A percentile compares a stretch with the other conserved stretches of the same genome.
phyloP scores from a whole-genome alignment of 2,888 invertebrate genomes.

The Scaeva pyrastri region DNA sequence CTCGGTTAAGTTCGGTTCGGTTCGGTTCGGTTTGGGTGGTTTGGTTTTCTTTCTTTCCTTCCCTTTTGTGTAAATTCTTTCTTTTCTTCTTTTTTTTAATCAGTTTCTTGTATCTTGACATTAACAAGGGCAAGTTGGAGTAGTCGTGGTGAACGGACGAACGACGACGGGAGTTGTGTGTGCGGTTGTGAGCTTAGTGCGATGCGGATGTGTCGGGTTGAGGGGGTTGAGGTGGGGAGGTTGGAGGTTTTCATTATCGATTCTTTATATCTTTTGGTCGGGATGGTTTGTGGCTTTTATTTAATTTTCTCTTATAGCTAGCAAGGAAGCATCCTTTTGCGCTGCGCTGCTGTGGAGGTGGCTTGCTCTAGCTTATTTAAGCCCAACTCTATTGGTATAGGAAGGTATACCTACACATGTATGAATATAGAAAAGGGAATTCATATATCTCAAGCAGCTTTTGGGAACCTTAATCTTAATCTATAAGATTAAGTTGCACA shows the following conservation, averaged over 20 bases:
- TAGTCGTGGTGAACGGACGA: neutral
- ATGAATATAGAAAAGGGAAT: neutral
- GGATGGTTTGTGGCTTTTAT: conserved; percentile 72
- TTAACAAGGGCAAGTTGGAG: conserved; percentile 69
- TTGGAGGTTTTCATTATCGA: conserved; percentile 71
- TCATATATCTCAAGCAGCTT: conserved; percentile 37
- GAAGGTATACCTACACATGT: neutral
- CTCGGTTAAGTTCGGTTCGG: too few relatives aligned
- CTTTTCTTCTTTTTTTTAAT: conserved; percentile 62
- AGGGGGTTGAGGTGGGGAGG: neutral
- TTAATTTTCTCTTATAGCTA: conserved; percentile 66
- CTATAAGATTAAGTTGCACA: conserved; percentile 64
- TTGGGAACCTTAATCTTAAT: conserved; percentile 51
- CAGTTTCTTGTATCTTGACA: conserved; percentile 73
- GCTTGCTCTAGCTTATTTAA: neutral
- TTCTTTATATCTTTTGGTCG: conserved; percentile 56
- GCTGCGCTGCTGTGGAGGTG: neutral
- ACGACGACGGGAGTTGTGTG: conserved; percentile 18
- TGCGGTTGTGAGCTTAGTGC: neutral
- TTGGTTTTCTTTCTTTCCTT: conserved; percentile 12
- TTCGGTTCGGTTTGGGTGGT: too few relatives aligned
- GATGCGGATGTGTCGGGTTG: too few relatives aligned
- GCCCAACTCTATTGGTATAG: neutral
- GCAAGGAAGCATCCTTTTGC: conserved; percentile 42
- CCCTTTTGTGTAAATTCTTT: neutral